Evolutionary conservation across 2,113 vertebrate genomes (phyloP).

Genomic region (Phyllopteryx taeniolatus): DNA sequence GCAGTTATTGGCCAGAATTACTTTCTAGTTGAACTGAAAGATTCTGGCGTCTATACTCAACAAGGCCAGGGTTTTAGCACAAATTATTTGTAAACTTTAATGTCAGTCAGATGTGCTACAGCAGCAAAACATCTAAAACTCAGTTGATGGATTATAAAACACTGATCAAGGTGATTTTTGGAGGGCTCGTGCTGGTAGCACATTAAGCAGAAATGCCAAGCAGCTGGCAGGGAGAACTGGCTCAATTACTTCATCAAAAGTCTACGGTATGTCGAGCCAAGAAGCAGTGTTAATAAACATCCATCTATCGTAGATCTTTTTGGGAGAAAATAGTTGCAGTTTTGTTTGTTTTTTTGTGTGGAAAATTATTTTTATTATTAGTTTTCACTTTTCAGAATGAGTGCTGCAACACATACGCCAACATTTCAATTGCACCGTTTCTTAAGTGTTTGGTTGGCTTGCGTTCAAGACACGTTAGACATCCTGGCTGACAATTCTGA

Average conservation of each 20-base stretch:
- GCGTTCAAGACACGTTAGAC: neutral
- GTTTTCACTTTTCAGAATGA: neutral
- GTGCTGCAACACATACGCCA: neutral
- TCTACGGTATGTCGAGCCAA: neutral
- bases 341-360: neutral
- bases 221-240: neutral
- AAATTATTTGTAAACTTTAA: neutral
- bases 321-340: neutral
- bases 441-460: neutral
- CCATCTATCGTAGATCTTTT: neutral
- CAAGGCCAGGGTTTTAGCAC: neutral
- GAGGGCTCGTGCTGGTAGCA: neutral
- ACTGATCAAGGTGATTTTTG: slow-evolving; percentile 1
- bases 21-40: neutral
- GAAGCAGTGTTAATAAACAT: neutral
- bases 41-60: neutral
- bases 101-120: neutral
- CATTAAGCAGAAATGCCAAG: neutral
- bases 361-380: neutral
- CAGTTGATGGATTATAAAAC: neutral
- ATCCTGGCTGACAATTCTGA: slow-evolving; percentile 1
- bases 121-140: neutral
- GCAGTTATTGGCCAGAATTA: too few species aligned
- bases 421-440: neutral
- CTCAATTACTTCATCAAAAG: neutral